A percentile compares a stretch with the other conserved stretches of the same genome.
phyloP scores from a whole-genome alignment of 2,888 invertebrate genomes.

The Hirtodrosophila confusa region DNA sequence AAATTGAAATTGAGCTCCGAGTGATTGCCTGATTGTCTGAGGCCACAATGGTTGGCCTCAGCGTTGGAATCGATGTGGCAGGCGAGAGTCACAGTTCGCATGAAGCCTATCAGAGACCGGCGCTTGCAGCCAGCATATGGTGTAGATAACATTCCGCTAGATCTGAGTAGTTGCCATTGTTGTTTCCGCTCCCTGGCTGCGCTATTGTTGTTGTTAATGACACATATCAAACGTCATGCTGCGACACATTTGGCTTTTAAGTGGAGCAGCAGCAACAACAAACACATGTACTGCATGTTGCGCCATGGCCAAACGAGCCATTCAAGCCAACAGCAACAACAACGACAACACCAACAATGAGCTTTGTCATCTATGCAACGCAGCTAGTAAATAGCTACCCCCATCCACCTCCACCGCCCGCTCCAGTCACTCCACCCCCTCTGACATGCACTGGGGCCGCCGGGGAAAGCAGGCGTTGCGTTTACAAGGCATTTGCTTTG shows the following conservation, averaged over 20 bases:
- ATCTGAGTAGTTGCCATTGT: not conserved
- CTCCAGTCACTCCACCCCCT: not conserved
- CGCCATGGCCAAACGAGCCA: slow-evolving; percentile 25
- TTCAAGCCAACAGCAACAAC: slow-evolving; percentile 25
- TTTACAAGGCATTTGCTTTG: slow-evolving; percentile 58
- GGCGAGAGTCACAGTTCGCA: slow-evolving; percentile 4
- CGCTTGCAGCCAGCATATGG: slow-evolving; percentile 7
- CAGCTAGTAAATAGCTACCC: slow-evolving; percentile 4
- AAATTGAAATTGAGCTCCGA: too few species aligned
- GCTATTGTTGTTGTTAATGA: slow-evolving; percentile 45
- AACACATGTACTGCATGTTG: slow-evolving; percentile 46
- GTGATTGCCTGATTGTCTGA: not conserved
- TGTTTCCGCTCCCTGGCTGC: slow-evolving; percentile 1
- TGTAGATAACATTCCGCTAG: slow-evolving; percentile 20
- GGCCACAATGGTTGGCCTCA: too few species aligned
- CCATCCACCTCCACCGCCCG: not conserved
- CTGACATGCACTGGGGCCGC: not conserved
- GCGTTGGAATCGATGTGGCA: too few species aligned
- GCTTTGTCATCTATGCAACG: slow-evolving; percentile 34
- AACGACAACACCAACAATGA: slow-evolving; percentile 39
- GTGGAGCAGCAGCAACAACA: slow-evolving; percentile 35
- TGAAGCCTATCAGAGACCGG: slow-evolving; percentile 5
- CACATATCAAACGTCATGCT: slow-evolving; percentile 63
- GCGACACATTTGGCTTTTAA: slow-evolving; percentile 51
- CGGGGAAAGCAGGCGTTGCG: slow-evolving; percentile 35